Conservation (phyloP, 1,140 invertebrate species). For the Drosophila elegans region DNA sequence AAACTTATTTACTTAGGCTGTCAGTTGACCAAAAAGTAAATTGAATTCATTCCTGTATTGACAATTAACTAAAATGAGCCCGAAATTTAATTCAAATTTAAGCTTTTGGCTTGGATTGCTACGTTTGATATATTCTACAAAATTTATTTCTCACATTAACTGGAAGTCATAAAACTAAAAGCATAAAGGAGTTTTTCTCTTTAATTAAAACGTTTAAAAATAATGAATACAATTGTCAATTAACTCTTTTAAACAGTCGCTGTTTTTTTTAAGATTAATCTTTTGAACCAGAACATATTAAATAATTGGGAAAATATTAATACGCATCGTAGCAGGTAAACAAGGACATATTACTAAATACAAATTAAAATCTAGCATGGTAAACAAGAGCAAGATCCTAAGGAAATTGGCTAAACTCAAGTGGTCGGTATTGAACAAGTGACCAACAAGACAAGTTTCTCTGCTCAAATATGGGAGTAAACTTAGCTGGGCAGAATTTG, state of each 20-base stretch:
- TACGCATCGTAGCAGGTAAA: too few relatives aligned
- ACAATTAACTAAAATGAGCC: slow-evolving; percentile 12
- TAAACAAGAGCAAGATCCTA: neutral
- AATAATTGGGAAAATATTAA: too few relatives aligned
- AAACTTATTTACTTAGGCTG: slow-evolving; percentile 60
- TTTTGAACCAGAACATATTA: too few relatives aligned
- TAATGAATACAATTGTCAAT: too few relatives aligned
- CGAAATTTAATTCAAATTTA: slow-evolving; percentile 4
- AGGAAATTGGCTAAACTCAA: neutral
- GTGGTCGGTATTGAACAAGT: neutral
- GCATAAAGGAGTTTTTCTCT: too few relatives aligned
- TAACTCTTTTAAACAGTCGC: too few relatives aligned
- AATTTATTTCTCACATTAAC: neutral
- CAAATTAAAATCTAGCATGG: neutral
- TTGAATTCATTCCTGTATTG: slow-evolving; percentile 19
- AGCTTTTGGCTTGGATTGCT: too few relatives aligned
- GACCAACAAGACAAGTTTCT: neutral
- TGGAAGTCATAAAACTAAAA: too few relatives aligned
- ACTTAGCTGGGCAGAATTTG: neutral
- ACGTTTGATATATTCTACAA: neutral
- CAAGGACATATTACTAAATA: neutral
- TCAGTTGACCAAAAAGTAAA: slow-evolving; percentile 25
- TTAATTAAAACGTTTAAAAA: too few relatives aligned
- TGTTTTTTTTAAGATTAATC: too few relatives aligned
- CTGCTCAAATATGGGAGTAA: slow-evolving; percentile 6